Conservation (phyloP, 2,797 vertebrate genomes). For the Echeneis naucrates region DNA sequence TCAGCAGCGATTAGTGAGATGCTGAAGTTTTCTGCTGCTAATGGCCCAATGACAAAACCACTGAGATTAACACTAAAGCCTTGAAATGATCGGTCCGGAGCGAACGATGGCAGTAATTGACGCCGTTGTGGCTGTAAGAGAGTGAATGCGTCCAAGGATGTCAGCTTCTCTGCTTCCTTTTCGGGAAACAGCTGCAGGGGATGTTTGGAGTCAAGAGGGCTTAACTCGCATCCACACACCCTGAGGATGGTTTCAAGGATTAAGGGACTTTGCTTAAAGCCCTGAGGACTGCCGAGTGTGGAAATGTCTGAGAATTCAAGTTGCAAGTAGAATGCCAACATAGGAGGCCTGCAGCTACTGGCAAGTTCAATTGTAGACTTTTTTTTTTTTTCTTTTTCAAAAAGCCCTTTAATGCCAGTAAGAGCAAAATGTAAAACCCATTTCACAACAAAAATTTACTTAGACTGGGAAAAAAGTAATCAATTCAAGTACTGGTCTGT, state of each 20-base stretch:
- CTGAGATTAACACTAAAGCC: constrained; percentile 19
- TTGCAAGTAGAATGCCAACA: constrained; percentile 43
- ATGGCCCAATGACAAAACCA: constrained; percentile 17
- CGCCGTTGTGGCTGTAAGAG: constrained; percentile 27
- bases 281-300: constrained; percentile 64
- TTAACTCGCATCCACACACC: constrained; percentile 70
- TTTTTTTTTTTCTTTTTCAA: constrained; percentile 3
- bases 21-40: not conserved
- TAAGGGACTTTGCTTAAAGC: constrained; percentile 74
- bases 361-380: constrained; percentile 50
- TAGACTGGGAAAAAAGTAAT: not conserved
- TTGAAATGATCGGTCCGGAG: constrained; percentile 13
- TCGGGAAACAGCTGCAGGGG: constrained; percentile 74
- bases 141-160: constrained; percentile 50
- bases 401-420: constrained; percentile 47
- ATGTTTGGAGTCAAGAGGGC: constrained; percentile 72
- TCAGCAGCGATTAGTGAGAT: constrained; percentile 30
- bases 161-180: constrained; percentile 58
- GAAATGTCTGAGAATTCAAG: constrained; percentile 62
- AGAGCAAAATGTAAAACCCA: constrained; percentile 51
- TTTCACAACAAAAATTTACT: constrained; percentile 53
- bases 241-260: constrained; percentile 73
- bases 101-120: constrained; percentile 16
- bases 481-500: constrained; percentile 18
- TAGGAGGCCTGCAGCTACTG: constrained; percentile 29